These are phyloP conservation scores for Betta splendens DNA, from an alignment of 2,797 vertebrate genomes.

Conservation along the genomic window DNA sequence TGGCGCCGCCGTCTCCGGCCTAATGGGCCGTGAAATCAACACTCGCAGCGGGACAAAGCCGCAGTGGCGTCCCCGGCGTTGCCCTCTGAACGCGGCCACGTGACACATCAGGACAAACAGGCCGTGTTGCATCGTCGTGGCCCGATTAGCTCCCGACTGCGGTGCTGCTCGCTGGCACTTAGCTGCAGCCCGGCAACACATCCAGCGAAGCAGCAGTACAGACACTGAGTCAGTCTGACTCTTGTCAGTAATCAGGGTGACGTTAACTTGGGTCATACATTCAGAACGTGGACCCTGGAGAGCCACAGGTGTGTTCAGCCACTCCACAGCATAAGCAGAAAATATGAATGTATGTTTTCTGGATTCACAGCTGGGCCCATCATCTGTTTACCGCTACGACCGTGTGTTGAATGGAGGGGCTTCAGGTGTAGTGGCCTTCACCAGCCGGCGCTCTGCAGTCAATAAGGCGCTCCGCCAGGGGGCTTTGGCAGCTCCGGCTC, in stretches of 20 bases:
- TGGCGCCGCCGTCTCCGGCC: constrained; percentile 45
- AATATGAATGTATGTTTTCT: not conserved
- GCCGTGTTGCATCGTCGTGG: constrained; percentile 3
- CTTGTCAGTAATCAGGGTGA: too few relatives aligned
- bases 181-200: constrained; percentile 10
- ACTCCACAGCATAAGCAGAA: not conserved
- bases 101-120: constrained; percentile 54
- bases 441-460: constrained; percentile 17
- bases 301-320: too few relatives aligned
- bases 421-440: constrained; percentile 21
- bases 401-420: not conserved
- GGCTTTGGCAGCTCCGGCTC: constrained; percentile 14
- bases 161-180: constrained; percentile 12
- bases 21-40: constrained; percentile 72
- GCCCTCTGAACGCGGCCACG: constrained; percentile 42
- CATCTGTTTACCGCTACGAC: constrained; percentile 6
- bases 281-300: too few relatives aligned
- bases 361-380: not conserved
- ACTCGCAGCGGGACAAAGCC: constrained; percentile 30
- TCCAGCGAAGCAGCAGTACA: too few relatives aligned
- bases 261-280: too few relatives aligned
- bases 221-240: too few relatives aligned
- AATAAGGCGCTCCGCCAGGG: constrained; percentile 17
- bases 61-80: constrained; percentile 26
- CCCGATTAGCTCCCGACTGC: constrained; percentile 13